Evolutionary conservation across 2,113 vertebrate species (phyloP), one percentile per base, ranked within the genome.

Genomic region (Stigmatopora argus): DNA sequence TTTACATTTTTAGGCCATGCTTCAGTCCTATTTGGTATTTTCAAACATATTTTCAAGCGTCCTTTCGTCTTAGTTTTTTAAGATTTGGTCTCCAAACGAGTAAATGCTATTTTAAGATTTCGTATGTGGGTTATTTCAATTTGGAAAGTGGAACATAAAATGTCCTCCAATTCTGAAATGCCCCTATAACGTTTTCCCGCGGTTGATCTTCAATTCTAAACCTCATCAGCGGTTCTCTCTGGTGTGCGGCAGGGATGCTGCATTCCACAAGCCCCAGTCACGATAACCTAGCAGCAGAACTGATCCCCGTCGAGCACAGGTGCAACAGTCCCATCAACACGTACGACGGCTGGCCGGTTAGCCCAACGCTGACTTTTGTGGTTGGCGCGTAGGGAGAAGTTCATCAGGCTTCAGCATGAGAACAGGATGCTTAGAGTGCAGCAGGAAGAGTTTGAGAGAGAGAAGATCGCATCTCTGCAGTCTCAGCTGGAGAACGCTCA

Each of bases 391-490:
- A 98, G 96, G 75, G 95, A 98, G 66, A 95, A 93, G 90, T 97
- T 98, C 82, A 97, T 98, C 78, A 87, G 86, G 35, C 89, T 98
- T 76, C 95, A 97, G 74, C 96, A 98, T 74, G 97, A 99, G 85
- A 99, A 98, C 74, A 98, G 95, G 88, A 98, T 99, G 95, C 91
- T 98, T 41, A 90, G 90, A 1, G 86, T 98, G 67, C 91, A 98
- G 72, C 94, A 95, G 85, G 95, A 97, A 61, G 95, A 94, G 3
- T 92, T 78, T 1, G 94, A 97, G 88, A 94, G 92, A 0, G 92
- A 96, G 48, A 93, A 90, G 56, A 95, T 98, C 0, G 71, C 72
- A 0, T 85, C 92, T 7, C 93, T 99, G 31, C 93, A 96, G 86
- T 82, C 82, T 0, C 90, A 94, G 84, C 86, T 99, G 46, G 94